These are phyloP conservation scores for Penaeus monodon DNA, from an alignment of 2,888 invertebrate species.

Conservation along the genomic window DNA sequence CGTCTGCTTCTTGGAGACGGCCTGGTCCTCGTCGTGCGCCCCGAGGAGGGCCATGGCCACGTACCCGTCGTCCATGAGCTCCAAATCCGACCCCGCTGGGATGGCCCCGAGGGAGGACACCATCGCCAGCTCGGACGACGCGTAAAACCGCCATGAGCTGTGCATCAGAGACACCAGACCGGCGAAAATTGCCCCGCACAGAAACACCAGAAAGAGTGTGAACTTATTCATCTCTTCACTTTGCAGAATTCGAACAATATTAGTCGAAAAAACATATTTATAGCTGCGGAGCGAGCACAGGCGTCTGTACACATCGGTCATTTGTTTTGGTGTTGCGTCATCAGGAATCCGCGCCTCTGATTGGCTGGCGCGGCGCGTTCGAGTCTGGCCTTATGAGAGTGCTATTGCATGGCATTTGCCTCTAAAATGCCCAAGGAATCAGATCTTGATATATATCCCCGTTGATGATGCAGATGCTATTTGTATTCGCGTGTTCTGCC, in stretches of 20 bases:
- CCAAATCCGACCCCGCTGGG: slow-evolving; percentile 47
- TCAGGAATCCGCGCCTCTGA: background rate
- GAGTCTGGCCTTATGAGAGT: no score
- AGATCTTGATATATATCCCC: no score
- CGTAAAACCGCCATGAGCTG: slow-evolving; percentile 18
- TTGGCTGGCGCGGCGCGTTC: no score
- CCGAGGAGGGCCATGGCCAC: slow-evolving; percentile 53
- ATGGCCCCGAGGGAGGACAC: slow-evolving; percentile 37
- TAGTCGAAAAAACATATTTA: slow-evolving; percentile 26
- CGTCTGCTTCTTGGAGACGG: slow-evolving; percentile 35
- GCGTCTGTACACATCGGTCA: background rate
- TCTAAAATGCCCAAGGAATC: no score
- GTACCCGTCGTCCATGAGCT: slow-evolving; percentile 55
- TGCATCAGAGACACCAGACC: slow-evolving; percentile 29
- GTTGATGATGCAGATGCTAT: no score
- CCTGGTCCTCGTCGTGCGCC: slow-evolving; percentile 28
- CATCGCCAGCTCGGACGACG: background rate
- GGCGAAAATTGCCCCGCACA: slow-evolving; percentile 46
- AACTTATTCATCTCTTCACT: slow-evolving; percentile 52
- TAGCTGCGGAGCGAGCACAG: background rate
- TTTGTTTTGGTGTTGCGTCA: slow-evolving; percentile 8
- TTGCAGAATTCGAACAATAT: slow-evolving; percentile 35
- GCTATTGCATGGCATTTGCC: no score
- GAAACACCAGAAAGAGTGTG: slow-evolving; percentile 36
- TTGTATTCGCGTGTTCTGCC: no score